Conservation (phyloP, 2,113 vertebrate genomes). For the Leucopsar rothschildi region DNA sequence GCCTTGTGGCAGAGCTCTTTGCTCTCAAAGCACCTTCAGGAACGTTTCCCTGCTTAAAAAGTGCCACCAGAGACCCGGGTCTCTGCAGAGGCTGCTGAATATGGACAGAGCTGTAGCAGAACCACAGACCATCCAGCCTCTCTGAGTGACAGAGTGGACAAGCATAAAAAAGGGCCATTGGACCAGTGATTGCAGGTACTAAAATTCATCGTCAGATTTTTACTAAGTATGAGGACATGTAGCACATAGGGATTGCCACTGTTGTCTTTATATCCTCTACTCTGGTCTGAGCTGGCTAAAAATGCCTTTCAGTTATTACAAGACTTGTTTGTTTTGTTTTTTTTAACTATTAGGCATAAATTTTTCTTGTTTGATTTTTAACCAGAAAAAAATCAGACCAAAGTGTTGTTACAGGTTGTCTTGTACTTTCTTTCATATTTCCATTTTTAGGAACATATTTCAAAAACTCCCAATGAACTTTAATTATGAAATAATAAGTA, state of each 20-base stretch:
- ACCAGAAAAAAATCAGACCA: background rate
- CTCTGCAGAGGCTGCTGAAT: background rate
- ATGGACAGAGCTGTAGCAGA: background rate
- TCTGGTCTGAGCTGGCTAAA: background rate
- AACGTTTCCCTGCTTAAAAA: background rate
- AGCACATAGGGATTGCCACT: background rate
- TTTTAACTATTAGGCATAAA: background rate
- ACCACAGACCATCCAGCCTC: background rate
- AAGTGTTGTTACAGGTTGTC: background rate
- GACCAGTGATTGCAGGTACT: background rate
- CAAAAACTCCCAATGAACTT: background rate
- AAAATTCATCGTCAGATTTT: background rate
- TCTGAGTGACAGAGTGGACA: background rate
- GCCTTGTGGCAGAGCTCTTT: background rate
- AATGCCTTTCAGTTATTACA: background rate
- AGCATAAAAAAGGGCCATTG: rapidly evolving
- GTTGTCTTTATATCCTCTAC: background rate
- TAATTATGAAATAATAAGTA: background rate
- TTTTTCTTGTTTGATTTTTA: background rate
- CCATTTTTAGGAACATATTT: background rate
- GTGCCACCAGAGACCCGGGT: background rate
- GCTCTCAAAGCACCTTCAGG: background rate
- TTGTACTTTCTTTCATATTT: background rate
- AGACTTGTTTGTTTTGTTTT: rapidly evolving
- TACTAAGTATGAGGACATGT: background rate